phyloP scores from a whole-genome alignment of 1,140 invertebrate genomes.

The Aphidius ervi region DNA sequence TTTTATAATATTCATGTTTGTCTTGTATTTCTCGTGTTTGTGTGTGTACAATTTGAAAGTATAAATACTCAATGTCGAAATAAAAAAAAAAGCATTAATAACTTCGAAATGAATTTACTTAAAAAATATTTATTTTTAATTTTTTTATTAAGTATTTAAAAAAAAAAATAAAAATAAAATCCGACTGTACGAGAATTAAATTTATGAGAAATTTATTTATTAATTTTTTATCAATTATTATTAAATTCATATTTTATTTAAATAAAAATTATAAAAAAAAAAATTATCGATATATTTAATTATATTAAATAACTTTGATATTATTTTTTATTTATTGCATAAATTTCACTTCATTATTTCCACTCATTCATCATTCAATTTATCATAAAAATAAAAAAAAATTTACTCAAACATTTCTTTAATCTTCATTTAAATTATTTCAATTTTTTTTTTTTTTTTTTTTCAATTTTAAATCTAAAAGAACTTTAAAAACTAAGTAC shows the following conservation, averaged over 20 bases:
- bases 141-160: background rate
- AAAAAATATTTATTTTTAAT: constrained; percentile 1
- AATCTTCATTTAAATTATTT: too few relatives aligned
- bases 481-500: constrained; percentile 11
- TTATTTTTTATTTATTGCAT: background rate
- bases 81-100: constrained; percentile 12
- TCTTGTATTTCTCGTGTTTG: constrained; percentile 49
- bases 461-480: too few relatives aligned
- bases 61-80: constrained; percentile 54
- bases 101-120: background rate
- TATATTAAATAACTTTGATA: too few relatives aligned
- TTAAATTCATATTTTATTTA: too few relatives aligned
- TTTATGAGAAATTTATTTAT: too few relatives aligned
- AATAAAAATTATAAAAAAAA: too few relatives aligned
- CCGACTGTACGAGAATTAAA: constrained; percentile 22
- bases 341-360: constrained; percentile 4
- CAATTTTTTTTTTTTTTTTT: too few relatives aligned
- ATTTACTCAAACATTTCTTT: background rate
- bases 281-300: too few relatives aligned
- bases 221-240: too few relatives aligned
- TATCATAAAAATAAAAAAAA: constrained; percentile 9
- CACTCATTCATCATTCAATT: constrained; percentile 10
- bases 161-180: constrained; percentile 15
- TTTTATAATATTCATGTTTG: constrained; percentile 36
- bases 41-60: constrained; percentile 52